Evolutionary conservation across 2,888 invertebrate genomes (phyloP), one percentile per base, ranked within the genome.

Genomic region (Tiliacea aurago): DNA sequence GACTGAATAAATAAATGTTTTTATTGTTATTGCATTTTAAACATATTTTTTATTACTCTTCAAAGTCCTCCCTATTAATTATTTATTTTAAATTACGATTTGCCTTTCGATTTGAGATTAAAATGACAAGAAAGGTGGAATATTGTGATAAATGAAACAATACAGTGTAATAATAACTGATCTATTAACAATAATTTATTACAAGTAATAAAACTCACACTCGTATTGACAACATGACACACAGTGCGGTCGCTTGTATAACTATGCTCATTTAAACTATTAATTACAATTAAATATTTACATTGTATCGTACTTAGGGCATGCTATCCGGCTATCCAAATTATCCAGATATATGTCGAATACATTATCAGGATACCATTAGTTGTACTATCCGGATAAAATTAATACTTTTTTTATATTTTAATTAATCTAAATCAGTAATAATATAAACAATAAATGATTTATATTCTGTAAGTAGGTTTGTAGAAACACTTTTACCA

Each of bases 101-200:
- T 11, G 15, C 4, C 23, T 23, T 55, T 15, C 7, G 15, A 55
- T 55, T 23, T 23, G 23, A 37, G 37, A n/a, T n/a, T 59, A 37
- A 9, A 59, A 59, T 37, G 4, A 58, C 20, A 58, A 13, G 13
- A n/a, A 23, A 59, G 23, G 5, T 5, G 62, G 43, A 45, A 23
- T 5, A 18, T 13, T 18, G 18, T 1, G 2, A 11, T 0, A 63
- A 78, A 85, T 76, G 70, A 86, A 84, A 84, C 71, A 67, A 76
- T 53, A 33, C n/a, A 71, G 61, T 79, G 64, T 84, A 87, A 93
- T 95, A 94, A 94, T 95, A 95, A 93, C 94, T 92, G 91, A 95
- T 96, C 93, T 96, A 96, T 95, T 96, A 95, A 96, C 95, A 95
- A 95, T 95, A 95, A 95, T 94, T 95, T 94, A 95, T 95, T 94